Conservation (phyloP, 1,140 invertebrate species). For the Zaprionus gabonicus region DNA sequence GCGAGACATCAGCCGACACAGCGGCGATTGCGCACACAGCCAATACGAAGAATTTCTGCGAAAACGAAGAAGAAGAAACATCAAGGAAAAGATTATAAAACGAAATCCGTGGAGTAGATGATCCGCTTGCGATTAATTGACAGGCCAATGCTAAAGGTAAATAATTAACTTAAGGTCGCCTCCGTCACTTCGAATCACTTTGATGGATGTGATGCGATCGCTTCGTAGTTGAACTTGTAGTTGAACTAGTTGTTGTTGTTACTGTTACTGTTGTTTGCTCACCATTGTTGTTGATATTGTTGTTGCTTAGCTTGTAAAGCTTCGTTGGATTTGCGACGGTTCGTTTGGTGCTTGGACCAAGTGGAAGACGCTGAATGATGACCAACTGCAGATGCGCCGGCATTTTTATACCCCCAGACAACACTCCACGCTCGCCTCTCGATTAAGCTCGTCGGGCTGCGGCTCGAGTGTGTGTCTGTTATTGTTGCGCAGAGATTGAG, state of each 20-base stretch:
- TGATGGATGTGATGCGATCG: constrained; percentile 24
- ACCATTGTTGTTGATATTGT: constrained; percentile 73
- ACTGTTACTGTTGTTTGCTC: constrained; percentile 32
- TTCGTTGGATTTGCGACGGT: constrained; percentile 63
- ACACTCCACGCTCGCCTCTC: constrained; percentile 13
- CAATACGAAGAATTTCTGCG: constrained; percentile 78
- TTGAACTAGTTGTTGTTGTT: constrained; percentile 18
- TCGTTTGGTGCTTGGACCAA: constrained; percentile 55
- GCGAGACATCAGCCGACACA: constrained; percentile 74
- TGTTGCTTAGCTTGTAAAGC: constrained; percentile 51
- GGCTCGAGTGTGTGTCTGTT: background rate
- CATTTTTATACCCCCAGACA: constrained; percentile 64
- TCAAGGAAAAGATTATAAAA: constrained; percentile 7
- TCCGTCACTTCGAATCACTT: constrained; percentile 27
- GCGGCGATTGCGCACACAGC: constrained; percentile 71
- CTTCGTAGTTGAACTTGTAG: background rate
- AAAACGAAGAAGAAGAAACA: constrained; percentile 17
- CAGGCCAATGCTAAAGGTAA: constrained; percentile 56
- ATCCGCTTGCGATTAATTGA: constrained; percentile 41
- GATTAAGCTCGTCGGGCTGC: background rate
- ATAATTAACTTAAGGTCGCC: constrained; percentile 46
- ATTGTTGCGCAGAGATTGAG: constrained; percentile 11
- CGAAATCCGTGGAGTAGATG: constrained; percentile 25
- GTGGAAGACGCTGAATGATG: constrained; percentile 72
- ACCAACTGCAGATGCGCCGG: constrained; percentile 64